Percentiles rank a stretch among this genome's conserved stretches.
Conservation (phyloP, 2,797 vertebrate species). For the Phoxinus dragarum region DNA sequence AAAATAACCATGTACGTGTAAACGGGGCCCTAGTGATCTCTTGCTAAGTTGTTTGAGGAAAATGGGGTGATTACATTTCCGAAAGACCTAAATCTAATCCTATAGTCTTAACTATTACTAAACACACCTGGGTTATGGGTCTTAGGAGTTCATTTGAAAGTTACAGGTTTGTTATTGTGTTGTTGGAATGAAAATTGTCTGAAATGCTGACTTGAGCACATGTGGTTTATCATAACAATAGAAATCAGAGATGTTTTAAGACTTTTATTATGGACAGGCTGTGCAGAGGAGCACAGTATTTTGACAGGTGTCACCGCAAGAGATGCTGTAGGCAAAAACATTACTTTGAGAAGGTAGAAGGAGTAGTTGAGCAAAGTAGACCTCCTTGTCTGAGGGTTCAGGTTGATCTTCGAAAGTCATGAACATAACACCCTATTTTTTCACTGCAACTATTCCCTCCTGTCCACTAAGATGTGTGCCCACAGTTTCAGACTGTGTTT, state of each 20-base stretch:
- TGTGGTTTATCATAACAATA: constrained; percentile 3
- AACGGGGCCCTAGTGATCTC: background rate
- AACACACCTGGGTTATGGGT: constrained; percentile 6
- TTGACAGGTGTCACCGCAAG: constrained; percentile 38
- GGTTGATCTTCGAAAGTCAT: background rate
- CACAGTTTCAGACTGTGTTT: constrained; percentile 23
- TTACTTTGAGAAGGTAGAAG: background rate
- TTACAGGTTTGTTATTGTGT: background rate
- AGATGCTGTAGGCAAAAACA: constrained; percentile 15
- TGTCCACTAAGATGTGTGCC: constrained; percentile 27
- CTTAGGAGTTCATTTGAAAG: constrained; percentile 19
- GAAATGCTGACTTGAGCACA: background rate
- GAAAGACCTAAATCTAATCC: background rate
- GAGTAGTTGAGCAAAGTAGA: background rate
- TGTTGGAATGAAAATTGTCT: background rate
- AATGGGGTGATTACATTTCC: background rate
- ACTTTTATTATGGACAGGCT: background rate
- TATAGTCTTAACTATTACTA: background rate
- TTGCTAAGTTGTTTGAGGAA: background rate
- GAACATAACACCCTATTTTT: background rate
- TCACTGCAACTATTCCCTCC: background rate
- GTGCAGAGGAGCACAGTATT: constrained; percentile 15
- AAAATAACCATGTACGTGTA: too few relatives aligned
- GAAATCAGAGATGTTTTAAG: background rate
- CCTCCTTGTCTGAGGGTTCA: constrained; percentile 1